Base-by-base conservation (phyloP, 2,888 invertebrate genomes). In the Phragmatobia fuliginosa region DNA sequence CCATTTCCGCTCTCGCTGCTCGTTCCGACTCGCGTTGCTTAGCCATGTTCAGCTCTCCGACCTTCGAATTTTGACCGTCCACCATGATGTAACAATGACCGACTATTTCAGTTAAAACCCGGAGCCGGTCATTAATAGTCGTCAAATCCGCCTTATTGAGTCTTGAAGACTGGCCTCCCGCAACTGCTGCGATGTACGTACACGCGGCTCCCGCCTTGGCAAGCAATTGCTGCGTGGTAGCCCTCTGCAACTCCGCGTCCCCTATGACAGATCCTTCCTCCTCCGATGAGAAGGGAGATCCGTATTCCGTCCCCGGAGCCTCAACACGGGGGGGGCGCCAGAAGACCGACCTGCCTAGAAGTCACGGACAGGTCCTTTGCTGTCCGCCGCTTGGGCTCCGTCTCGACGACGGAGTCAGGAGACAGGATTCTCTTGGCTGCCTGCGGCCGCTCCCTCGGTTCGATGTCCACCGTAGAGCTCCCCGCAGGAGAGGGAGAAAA, bases 331-430 rank as follows among this genome's bases (percentile, higher is more conserved):
- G 45, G 45, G 2, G 41, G 41, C 2, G 41, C 41, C 4, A 41
- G 16, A 3, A 4, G 18, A 0, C 2, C 16, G 0, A 0, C 7
- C 16, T 6, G 1, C 3, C 5, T 0, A 21, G 0, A 2, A 21
- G 6, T 4, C 45, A 21, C 21, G 6, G 18, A 0, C 0, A 21
- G 7, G 7, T 45, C 21, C 0, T 21, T 6, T 0, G 21, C 21
- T 0, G 18, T 18, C 7, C 21, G 21, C 1, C 21, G 6, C 2
- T 21, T n/a, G n/a, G n/a, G n/a, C n/a, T n/a, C n/a, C n/a, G n/a
- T n/a, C n/a, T 45, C 1, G 7, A 7, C 21, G 1, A 0, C 21
- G 45, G 16, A 4, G 16, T 41, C 18, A 2, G 41, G 41, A 2
- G 41, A 41, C 10, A 41, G 18, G 4, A 41, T 41, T 0, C 18